Base-by-base conservation (phyloP, 2,797 vertebrate species). In the Hylomyscus alleni region DNA sequence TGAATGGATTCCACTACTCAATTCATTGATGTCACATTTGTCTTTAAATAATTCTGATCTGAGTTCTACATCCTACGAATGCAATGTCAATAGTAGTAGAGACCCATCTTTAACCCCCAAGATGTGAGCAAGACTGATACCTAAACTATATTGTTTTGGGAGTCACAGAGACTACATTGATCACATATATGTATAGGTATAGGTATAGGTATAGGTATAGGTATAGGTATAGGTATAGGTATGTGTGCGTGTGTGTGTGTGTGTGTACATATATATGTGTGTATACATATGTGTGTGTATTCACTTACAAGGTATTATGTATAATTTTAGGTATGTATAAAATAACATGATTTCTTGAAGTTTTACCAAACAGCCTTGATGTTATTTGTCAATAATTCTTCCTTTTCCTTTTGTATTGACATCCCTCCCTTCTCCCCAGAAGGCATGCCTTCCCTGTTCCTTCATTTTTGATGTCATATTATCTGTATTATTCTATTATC, bases 361-460 rank as follows among this genome's bases (percentile, higher is more conserved):
- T 44, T 44, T 44, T 44, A 44, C 44, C 44, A 44, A 52, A 34
- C 9, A 78, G 34, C 9, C 31, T 69, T 69, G 67, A 69, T n/a
- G 34, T 69, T n/a, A 69, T n/a, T 69, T 17, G 15, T 17, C 34
- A 31, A 29, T 5, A 78, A 20, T 34, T 78, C 15, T 9, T 78
- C 31, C 76, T 52, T 52, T 52, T 78, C 31, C 31, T 78, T 78
- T 78, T 52, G 31, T 19, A 34, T 19, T 69, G 8, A 78, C 31
- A 3, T 52, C 31, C 9, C 29, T 34, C 10, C 4, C 29, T 34
- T n/a, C 15, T 78, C 10, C 17, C 50, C 50, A 34, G 31, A 1
- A 52, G 31, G 9, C 47, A 20, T 34, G 47, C 31, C 17, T 34
- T 34, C 3, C 29, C 4, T 0, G 0, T 34, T 6, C 24, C 5